phyloP scores from a whole-genome alignment of 2,797 vertebrate species.

The Rhynchonycteris naso region DNA sequence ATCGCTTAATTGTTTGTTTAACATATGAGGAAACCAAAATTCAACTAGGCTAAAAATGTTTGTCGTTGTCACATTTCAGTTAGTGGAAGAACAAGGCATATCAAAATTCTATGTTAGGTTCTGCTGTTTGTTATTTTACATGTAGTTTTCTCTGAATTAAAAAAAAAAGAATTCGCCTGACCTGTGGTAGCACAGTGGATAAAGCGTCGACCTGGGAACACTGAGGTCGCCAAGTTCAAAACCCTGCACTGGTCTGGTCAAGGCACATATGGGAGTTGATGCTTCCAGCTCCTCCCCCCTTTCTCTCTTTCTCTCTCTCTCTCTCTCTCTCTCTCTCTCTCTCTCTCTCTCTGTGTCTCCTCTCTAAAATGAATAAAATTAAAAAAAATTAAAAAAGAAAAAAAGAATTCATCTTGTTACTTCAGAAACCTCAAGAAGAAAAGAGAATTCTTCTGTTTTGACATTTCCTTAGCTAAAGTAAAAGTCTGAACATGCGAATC shows the following conservation, averaged over 20 bases:
- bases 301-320: too few species aligned
- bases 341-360: too few species aligned
- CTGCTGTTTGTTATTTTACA: neutral
- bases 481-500: neutral
- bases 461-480: neutral
- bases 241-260: too few species aligned
- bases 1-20: neutral
- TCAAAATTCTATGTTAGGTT: neutral
- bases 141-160: neutral
- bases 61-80: neutral
- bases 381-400: too few species aligned
- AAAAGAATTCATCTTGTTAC: neutral
- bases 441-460: neutral
- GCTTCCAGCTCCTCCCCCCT: too few species aligned
- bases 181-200: too few species aligned
- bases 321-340: too few species aligned
- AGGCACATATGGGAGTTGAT: too few species aligned
- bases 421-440: neutral
- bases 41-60: neutral
- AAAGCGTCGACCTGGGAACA: too few species aligned
- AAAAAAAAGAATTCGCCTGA: too few species aligned
- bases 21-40: constrained; percentile 24
- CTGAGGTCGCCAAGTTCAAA: too few species aligned
- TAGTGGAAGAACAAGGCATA: neutral
- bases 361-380: too few species aligned